Conservation (phyloP, 2,888 invertebrate genomes). For the Steinernema carpocapsae region DNA sequence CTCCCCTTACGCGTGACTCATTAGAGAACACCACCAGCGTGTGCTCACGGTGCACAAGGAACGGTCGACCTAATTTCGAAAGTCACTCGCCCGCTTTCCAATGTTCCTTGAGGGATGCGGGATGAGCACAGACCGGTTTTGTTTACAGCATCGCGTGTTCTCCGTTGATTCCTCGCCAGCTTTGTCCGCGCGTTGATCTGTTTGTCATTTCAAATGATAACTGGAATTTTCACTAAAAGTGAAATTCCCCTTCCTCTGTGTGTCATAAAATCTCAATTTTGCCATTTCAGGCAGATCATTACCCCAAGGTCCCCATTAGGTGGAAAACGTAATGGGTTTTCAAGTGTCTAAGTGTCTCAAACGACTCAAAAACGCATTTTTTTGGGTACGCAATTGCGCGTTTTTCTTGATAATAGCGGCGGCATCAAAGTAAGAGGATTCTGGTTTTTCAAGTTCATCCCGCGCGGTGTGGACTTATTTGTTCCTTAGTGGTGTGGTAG, state of each 20-base stretch:
- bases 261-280: not conserved
- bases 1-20: not conserved
- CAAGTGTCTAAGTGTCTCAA: no score
- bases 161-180: not conserved
- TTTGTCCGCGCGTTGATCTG: not conserved
- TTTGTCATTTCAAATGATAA: not conserved
- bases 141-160: not conserved
- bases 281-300: no score
- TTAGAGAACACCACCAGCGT: not conserved
- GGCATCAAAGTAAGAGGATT: slow-evolving; percentile 4
- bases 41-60: not conserved
- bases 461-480: not conserved
- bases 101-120: slow-evolving; percentile 15
- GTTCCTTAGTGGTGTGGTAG: not conserved
- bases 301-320: no score
- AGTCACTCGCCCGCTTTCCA: slow-evolving; percentile 12
- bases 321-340: no score
- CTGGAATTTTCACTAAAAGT: not conserved
- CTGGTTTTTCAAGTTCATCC: slow-evolving; percentile 22
- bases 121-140: slow-evolving; percentile 12
- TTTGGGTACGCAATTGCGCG: not conserved
- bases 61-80: slow-evolving; percentile 31
- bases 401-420: slow-evolving; percentile 7
- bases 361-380: not conserved
- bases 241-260: not conserved